Conservation (phyloP, 2,797 vertebrate genomes). For the Thamnophis elegans region DNA sequence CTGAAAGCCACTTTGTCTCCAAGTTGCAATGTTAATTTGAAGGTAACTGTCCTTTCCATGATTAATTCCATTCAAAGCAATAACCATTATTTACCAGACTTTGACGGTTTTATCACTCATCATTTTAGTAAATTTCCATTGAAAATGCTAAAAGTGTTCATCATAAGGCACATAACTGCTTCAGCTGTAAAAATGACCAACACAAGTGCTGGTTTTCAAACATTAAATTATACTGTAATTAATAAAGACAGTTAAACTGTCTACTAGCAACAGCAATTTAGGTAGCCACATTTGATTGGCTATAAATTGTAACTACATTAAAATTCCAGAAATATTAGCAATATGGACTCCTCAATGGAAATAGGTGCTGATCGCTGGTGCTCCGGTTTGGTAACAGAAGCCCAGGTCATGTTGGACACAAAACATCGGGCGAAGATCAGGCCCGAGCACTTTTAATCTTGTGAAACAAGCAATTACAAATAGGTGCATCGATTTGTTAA, state of each 20-base stretch:
- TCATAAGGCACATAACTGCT: constrained; percentile 82
- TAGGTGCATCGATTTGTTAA: constrained; percentile 99
- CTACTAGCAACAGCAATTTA: constrained; percentile 98
- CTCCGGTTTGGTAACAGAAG: constrained; percentile 81
- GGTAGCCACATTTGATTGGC: constrained; percentile 97
- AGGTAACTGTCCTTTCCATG: constrained; percentile 78
- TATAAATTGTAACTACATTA: constrained; percentile 98
- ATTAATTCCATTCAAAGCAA: constrained; percentile 79
- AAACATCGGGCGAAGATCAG: constrained; percentile 92
- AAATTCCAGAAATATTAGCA: constrained; percentile 97
- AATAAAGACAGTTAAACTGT: constrained; percentile 99
- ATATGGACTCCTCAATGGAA: constrained; percentile 93
- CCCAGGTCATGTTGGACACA: constrained; percentile 89
- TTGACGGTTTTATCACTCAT: constrained; percentile 82
- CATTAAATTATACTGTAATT: constrained; percentile 97
- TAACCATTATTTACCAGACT: constrained; percentile 79
- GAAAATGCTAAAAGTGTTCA: constrained; percentile 82
- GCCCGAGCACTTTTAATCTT: constrained; percentile 98
- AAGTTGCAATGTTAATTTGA: constrained; percentile 78
- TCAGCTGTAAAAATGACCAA: constrained; percentile 81
- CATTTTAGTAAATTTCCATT: constrained; percentile 83
- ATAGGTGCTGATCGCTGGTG: constrained; percentile 86
- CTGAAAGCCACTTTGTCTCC: constrained; percentile 62
- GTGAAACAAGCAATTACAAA: constrained; percentile 99
- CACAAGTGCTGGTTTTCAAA: constrained; percentile 79